Evolutionary conservation across 1,140 invertebrate genomes (phyloP).

Genomic region (Sarcophaga peregrina): DNA sequence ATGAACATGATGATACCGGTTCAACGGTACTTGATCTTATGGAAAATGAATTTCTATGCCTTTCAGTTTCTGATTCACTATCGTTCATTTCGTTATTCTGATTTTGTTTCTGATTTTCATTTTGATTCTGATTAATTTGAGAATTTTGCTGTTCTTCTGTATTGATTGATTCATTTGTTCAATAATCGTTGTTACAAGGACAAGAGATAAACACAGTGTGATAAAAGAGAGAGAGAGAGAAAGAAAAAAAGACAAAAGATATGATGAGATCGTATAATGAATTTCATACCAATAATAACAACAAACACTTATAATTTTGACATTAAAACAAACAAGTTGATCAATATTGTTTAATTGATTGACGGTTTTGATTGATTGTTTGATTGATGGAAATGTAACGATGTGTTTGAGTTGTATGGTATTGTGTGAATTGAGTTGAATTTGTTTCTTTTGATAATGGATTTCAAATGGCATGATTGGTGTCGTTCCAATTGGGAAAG

Average conservation of each 20-base stretch:
- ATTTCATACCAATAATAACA: background rate
- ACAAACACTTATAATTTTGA: background rate
- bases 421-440: background rate
- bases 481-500: background rate
- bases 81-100: conserved; percentile 63
- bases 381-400: no score
- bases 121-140: conserved; percentile 51
- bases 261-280: background rate
- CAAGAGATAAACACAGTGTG: background rate
- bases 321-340: background rate
- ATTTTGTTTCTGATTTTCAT: no score
- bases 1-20: conserved; percentile 17
- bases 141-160: conserved; percentile 62
- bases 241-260: conserved; percentile 18
- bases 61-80: conserved; percentile 51
- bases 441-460: background rate
- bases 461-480: background rate
- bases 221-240: background rate
- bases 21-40: background rate
- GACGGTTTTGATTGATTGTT: no score
- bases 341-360: no score
- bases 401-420: no score
- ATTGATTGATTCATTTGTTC: conserved; percentile 29
- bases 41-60: background rate
- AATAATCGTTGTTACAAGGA: background rate